A percentile compares a stretch with the other conserved stretches of the same genome.
Conservation (phyloP, 2,888 invertebrate species). For the Scaptomyza polygonia region DNA sequence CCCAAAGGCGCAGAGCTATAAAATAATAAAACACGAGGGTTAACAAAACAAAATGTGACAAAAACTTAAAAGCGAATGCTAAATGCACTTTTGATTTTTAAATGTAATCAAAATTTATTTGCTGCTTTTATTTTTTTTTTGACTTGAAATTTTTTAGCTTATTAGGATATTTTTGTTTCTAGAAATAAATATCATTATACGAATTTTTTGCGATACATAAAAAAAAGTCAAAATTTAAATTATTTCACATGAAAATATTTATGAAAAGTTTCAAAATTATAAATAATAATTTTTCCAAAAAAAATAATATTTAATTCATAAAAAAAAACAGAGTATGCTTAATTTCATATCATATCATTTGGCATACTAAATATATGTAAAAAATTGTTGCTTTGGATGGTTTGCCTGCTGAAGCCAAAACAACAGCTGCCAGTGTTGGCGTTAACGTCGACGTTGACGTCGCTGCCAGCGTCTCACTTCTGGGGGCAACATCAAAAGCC, state of each 20-base stretch:
- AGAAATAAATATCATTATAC: too few relatives aligned
- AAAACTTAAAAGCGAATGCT: background rate
- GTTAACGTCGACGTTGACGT: conserved; percentile 4
- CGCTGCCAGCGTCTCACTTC: conserved; percentile 30
- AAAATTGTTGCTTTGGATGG: conserved; percentile 24
- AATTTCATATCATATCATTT: background rate
- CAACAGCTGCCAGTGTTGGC: conserved; percentile 54
- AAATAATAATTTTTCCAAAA: too few relatives aligned
- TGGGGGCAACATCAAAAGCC: conserved; percentile 71
- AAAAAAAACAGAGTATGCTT: too few relatives aligned
- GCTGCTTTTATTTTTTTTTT: too few relatives aligned
- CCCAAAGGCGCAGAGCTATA: conserved; percentile 43
- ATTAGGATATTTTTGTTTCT: too few relatives aligned
- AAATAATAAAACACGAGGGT: conserved; percentile 50
- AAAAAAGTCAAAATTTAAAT: too few relatives aligned
- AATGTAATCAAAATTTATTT: conserved; percentile 11
- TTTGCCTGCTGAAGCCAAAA: conserved; percentile 39
- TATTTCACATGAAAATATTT: too few relatives aligned
- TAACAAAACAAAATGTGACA: background rate
- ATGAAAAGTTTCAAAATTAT: too few relatives aligned
- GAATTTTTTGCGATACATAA: too few relatives aligned
- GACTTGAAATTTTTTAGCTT: too few relatives aligned
- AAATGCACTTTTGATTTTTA: background rate
- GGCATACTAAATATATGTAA: conserved; percentile 9
- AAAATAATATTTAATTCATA: too few relatives aligned